Percentiles rank a stretch among this genome's conserved stretches.
These are phyloP conservation scores for Dicaeum eximium DNA, from an alignment of 2,113 vertebrate species.

Conservation along the genomic window DNA sequence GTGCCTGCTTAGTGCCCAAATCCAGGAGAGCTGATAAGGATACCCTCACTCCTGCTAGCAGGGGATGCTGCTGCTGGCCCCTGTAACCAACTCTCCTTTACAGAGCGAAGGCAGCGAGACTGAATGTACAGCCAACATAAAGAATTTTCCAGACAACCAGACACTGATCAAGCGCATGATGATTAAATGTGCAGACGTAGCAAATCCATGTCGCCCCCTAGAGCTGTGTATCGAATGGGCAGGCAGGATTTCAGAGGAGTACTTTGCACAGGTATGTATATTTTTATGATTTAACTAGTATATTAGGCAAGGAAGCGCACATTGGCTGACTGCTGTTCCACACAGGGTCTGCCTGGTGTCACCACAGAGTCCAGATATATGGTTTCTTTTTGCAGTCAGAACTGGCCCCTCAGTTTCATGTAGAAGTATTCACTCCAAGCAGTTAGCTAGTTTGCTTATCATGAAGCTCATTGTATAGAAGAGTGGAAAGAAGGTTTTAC, in stretches of 20 bases:
- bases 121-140: slow-evolving; percentile 77
- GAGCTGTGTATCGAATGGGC: slow-evolving; percentile 96
- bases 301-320: neutral
- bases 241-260: slow-evolving; percentile 93
- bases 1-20: neutral
- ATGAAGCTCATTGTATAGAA: neutral
- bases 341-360: neutral
- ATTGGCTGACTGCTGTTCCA: neutral
- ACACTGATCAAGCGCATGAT: slow-evolving; percentile 95
- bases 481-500: neutral
- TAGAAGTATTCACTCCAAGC: neutral
- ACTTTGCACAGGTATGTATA: slow-evolving; percentile 88
- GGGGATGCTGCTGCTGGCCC: neutral
- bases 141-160: slow-evolving; percentile 91
- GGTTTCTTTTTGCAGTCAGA: neutral
- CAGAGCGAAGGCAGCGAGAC: slow-evolving; percentile 82
- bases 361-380: fast-evolving
- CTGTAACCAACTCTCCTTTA: neutral
- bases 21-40: neutral
- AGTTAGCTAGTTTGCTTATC: neutral
- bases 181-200: slow-evolving; percentile 96
- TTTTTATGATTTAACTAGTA: neutral
- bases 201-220: slow-evolving; percentile 91
- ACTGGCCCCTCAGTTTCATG: neutral
- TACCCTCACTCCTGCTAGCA: fast-evolving